These are phyloP conservation scores for Ceratitis capitata DNA, from an alignment of 1,140 invertebrate species.

Conservation along the genomic window DNA sequence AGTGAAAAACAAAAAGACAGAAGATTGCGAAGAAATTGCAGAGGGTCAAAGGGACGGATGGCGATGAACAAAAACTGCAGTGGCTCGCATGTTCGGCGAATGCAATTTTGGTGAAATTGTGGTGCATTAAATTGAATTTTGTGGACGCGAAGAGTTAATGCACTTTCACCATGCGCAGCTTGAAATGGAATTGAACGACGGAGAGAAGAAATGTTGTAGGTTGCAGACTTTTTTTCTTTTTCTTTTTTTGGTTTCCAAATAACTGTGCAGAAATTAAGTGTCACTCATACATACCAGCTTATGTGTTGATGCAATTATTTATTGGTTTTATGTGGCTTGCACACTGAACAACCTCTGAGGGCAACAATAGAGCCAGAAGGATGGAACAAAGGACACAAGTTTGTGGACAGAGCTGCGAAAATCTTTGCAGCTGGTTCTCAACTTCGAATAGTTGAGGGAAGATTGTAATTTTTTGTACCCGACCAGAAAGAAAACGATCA, in stretches of 20 bases:
- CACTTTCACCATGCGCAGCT: background rate
- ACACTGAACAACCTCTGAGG: no score
- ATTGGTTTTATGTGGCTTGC: no score
- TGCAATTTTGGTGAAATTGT: background rate
- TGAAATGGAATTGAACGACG: background rate
- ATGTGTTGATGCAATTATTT: no score
- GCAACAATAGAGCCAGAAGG: no score
- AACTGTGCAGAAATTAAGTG: background rate
- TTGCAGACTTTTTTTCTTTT: background rate
- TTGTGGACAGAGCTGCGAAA: no score
- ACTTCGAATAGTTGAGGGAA: no score
- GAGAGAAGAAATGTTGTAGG: background rate
- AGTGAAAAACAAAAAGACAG: background rate
- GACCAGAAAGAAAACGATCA: no score
- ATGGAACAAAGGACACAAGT: no score
- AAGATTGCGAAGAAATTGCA: background rate
- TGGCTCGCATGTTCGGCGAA: background rate
- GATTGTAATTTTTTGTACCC: no score
- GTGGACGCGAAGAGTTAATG: background rate
- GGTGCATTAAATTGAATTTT: slow-evolving; percentile 9
- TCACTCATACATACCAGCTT: no score
- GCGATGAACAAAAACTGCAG: background rate
- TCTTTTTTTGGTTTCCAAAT: background rate
- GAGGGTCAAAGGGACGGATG: background rate
- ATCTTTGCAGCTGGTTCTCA: no score